A percentile compares a stretch with the other conserved stretches of the same genome.
These are phyloP conservation scores for Rynchops niger DNA, from an alignment of 2,113 vertebrate genomes.

Conservation along the genomic window DNA sequence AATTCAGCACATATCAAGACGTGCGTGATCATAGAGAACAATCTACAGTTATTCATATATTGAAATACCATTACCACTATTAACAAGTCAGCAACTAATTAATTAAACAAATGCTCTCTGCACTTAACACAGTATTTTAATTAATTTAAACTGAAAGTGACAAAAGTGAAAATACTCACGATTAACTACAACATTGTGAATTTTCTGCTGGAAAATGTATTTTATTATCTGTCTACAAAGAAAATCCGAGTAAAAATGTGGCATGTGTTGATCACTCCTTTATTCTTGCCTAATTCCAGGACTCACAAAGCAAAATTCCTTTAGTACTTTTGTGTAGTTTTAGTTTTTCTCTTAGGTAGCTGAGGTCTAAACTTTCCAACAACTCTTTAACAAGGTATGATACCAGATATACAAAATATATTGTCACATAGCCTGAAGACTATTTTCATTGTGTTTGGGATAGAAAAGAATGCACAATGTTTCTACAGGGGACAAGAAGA, in stretches of 20 bases:
- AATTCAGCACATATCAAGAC: neutral
- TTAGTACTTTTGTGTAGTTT: neutral
- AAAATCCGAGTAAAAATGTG: neutral
- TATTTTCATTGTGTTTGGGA: neutral
- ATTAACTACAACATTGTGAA: neutral
- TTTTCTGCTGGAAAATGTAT: neutral
- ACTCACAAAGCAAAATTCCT: neutral
- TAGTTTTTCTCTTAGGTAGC: neutral
- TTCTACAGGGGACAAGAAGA: neutral
- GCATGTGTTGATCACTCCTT: neutral
- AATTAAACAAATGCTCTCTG: neutral
- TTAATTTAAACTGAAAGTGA: neutral
- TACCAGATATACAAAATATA: neutral
- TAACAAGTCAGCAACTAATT: neutral
- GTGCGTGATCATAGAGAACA: neutral
- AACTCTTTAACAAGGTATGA: neutral
- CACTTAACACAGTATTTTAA: neutral
- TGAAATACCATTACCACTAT: neutral
- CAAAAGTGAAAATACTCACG: neutral
- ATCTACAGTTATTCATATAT: neutral
- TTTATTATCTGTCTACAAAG: neutral
- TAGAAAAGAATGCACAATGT: neutral
- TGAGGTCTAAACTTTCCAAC: neutral
- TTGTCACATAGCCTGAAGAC: neutral
- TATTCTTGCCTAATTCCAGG: neutral